phyloP scores from a whole-genome alignment of 2,888 invertebrate genomes.

The Elgonia sp. region DNA sequence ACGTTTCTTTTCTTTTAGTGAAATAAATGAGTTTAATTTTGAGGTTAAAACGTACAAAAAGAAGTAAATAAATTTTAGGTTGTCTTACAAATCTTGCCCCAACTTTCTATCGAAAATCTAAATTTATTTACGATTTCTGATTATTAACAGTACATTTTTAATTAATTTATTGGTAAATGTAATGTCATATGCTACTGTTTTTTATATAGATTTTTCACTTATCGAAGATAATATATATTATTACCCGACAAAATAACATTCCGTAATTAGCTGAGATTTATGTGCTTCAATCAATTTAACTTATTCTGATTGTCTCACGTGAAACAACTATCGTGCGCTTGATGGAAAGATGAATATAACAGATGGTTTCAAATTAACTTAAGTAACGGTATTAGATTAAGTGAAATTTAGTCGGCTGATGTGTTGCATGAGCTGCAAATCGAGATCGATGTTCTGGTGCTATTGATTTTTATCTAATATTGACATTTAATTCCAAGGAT shows the following conservation, averaged over 20 bases:
- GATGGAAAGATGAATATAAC: constrained; percentile 39
- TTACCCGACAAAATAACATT: background rate
- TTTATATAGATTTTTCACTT: no score
- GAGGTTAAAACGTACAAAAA: no score
- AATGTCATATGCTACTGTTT: no score
- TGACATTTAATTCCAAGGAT: constrained; percentile 4
- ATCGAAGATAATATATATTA: background rate
- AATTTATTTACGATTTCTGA: no score
- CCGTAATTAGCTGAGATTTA: constrained; percentile 2
- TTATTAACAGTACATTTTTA: no score
- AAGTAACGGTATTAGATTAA: constrained; percentile 29
- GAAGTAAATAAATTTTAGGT: no score
- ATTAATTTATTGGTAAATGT: no score
- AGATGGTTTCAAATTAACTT: constrained; percentile 42
- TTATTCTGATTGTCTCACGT: constrained; percentile 20
- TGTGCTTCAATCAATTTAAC: constrained; percentile 35
- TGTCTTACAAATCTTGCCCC: no score
- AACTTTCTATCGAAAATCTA: no score
- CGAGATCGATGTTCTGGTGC: background rate
- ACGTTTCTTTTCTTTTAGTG: no score
- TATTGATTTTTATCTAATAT: constrained; percentile 24
- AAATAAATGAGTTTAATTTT: no score
- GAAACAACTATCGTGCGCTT: constrained; percentile 2
- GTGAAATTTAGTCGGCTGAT: background rate
- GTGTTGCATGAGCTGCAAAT: constrained; percentile 2